These are phyloP conservation scores for Sitophilus oryzae DNA, from an alignment of 1,140 invertebrate species.

Conservation along the genomic window DNA sequence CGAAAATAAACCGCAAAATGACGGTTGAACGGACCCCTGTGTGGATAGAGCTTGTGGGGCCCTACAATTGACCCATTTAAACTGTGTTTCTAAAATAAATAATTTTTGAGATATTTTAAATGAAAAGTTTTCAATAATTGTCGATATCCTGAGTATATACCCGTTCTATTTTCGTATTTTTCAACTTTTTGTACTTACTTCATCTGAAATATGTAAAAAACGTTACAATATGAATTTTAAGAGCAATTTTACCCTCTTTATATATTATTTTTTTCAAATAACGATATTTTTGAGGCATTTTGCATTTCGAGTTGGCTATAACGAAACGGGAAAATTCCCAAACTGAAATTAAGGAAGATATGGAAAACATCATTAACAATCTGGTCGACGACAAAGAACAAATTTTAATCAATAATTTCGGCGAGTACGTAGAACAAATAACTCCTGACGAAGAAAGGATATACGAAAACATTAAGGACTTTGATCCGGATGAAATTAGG, in stretches of 20 bases:
- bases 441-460: conserved; percentile 42
- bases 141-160: no score
- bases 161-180: conserved; percentile 6
- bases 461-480: conserved; percentile 40
- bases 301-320: conserved; percentile 34
- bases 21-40: no score
- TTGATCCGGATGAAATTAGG: conserved; percentile 36
- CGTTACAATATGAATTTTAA: no score
- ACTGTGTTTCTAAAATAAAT: no score
- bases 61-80: no score
- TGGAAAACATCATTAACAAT: conserved; percentile 33
- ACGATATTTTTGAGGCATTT: conserved; percentile 22
- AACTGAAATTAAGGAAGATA: conserved; percentile 33
- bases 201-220: no score
- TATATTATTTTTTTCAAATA: conserved; percentile 1
- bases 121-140: no score
- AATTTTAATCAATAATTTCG: conserved; percentile 35
- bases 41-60: no score
- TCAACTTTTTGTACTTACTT: background rate
- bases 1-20: no score
- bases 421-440: conserved; percentile 38
- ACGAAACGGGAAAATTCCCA: conserved; percentile 32
- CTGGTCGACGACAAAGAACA: conserved; percentile 31
- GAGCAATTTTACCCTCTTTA: no score
- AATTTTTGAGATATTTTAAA: no score